phyloP scores from a whole-genome alignment of 2,797 vertebrate genomes.

The Prunella strophiata region DNA sequence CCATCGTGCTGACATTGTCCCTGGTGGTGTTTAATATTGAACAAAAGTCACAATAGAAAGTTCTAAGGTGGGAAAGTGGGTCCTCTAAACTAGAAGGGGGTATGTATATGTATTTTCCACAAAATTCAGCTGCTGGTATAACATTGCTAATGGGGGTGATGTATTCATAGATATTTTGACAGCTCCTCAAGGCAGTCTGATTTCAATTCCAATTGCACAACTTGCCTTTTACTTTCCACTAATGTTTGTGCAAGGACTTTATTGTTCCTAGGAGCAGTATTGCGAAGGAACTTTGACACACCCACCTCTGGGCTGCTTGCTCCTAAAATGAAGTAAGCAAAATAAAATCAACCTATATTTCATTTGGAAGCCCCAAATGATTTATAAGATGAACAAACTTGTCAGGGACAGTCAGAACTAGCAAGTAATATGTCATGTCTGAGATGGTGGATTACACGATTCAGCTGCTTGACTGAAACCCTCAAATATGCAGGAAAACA shows the following conservation, averaged over 20 bases:
- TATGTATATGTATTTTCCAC: not conserved
- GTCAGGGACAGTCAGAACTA: not conserved
- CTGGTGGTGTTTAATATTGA: not conserved
- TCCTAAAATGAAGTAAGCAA: slow-evolving; percentile 9
- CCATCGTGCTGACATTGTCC: not conserved
- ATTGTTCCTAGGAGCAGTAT: not conserved
- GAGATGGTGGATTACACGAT: not conserved
- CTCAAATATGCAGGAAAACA: not conserved
- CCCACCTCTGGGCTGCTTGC: not conserved
- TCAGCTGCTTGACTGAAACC: not conserved
- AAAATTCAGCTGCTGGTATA: not conserved
- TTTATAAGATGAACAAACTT: slow-evolving; percentile 7
- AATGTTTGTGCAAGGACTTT: not conserved
- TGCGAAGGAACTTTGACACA: not conserved
- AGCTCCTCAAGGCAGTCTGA: not conserved
- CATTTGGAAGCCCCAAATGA: not conserved
- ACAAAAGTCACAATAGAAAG: not conserved
- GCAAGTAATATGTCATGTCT: not conserved
- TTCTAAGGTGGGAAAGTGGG: not conserved
- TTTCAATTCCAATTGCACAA: slow-evolving; percentile 25
- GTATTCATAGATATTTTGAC: not conserved
- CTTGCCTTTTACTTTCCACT: not conserved
- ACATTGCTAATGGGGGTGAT: not conserved
- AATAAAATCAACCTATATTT: slow-evolving; percentile 5
- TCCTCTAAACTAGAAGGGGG: not conserved